phyloP scores from a whole-genome alignment of 2,888 invertebrate genomes.

The Drosophila helvetica region DNA sequence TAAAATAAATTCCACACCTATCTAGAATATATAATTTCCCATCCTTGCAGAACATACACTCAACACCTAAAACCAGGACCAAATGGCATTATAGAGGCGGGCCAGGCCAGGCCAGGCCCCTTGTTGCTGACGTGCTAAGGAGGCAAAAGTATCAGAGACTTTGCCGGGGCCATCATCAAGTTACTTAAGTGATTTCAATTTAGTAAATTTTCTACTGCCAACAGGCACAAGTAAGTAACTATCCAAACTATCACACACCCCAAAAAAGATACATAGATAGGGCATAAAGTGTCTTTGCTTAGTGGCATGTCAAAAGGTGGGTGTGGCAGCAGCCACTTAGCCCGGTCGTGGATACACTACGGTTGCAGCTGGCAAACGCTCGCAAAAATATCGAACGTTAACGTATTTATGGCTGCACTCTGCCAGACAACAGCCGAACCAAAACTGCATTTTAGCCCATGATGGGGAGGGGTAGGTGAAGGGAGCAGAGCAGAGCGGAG shows the following conservation, averaged over 20 bases:
- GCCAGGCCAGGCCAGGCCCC: not conserved
- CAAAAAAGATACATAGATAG: slow-evolving; percentile 11
- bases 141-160: slow-evolving; percentile 24
- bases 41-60: not conserved
- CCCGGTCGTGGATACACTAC: slow-evolving; percentile 32
- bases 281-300: slow-evolving; percentile 27
- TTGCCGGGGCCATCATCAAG: slow-evolving; percentile 34
- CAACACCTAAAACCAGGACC: not conserved
- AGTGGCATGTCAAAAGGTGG: slow-evolving; percentile 27
- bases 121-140: not conserved
- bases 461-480: slow-evolving; percentile 11
- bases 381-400: slow-evolving; percentile 70
- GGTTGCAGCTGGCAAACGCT: slow-evolving; percentile 62
- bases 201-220: slow-evolving; percentile 49
- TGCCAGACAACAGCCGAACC: slow-evolving; percentile 53
- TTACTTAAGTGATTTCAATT: slow-evolving; percentile 63
- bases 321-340: slow-evolving; percentile 67
- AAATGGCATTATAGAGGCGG: not conserved
- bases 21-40: not conserved
- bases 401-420: slow-evolving; percentile 75
- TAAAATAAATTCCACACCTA: not conserved
- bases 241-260: slow-evolving; percentile 42
- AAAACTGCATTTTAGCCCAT: slow-evolving; percentile 39
- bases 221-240: slow-evolving; percentile 11
- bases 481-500: slow-evolving; percentile 6